Percentiles rank a stretch among this genome's conserved stretches.
phyloP scores from a whole-genome alignment of 2,113 vertebrate species.

The Eulacestoma nigropectus region DNA sequence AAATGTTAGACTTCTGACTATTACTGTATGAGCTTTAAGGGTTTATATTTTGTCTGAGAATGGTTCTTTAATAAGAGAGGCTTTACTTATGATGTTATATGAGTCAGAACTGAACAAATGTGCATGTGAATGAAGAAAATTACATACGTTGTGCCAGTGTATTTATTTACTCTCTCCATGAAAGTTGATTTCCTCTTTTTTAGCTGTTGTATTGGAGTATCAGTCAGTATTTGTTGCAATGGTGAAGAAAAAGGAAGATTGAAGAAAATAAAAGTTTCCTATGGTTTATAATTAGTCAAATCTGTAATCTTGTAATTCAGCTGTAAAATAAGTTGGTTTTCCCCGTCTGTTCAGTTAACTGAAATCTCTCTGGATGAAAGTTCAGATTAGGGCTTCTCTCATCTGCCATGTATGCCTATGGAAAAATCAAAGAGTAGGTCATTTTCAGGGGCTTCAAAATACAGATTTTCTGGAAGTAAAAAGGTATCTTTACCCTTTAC shows the following conservation, averaged over 20 bases:
- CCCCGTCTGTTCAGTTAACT: background rate
- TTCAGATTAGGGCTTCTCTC: background rate
- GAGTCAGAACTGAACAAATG: background rate
- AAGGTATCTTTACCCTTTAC: background rate
- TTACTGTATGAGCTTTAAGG: background rate
- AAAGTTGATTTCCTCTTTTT: background rate
- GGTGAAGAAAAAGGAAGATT: background rate
- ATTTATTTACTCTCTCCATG: background rate
- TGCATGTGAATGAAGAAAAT: background rate
- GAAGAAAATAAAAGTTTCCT: background rate
- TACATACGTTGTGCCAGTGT: accelerated
- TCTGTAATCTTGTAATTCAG: background rate
- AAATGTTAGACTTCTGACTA: background rate
- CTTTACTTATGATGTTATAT: background rate
- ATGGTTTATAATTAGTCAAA: background rate
- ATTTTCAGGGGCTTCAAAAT: background rate
- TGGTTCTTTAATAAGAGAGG: background rate
- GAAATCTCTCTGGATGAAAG: background rate
- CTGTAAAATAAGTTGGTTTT: background rate
- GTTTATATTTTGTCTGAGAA: background rate
- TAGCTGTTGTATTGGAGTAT: background rate
- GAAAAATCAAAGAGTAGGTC: background rate
- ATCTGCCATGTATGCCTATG: background rate
- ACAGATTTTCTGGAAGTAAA: background rate
- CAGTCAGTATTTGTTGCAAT: background rate